phyloP scores from a whole-genome alignment of 1,140 invertebrate genomes.

The Scaptodrosophila lebanonensis region DNA sequence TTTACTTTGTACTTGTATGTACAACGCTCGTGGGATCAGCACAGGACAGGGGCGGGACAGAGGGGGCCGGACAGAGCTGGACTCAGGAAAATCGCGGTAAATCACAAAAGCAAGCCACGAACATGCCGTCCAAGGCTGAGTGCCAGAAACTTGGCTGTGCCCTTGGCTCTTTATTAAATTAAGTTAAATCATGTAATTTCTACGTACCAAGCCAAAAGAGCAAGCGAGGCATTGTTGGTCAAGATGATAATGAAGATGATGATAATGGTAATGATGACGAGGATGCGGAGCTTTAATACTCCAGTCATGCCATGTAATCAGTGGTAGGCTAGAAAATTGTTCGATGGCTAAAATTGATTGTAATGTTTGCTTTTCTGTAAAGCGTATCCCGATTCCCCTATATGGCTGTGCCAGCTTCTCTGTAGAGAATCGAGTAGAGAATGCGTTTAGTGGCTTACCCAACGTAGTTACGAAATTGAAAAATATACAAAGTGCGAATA shows the following conservation, averaged over 20 bases:
- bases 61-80: too few species aligned
- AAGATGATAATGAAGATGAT: slow-evolving; percentile 22
- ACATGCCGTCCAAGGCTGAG: slow-evolving; percentile 9
- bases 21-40: slow-evolving; percentile 6
- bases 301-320: slow-evolving; percentile 16
- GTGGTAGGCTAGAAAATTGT: slow-evolving; percentile 54
- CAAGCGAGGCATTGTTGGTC: slow-evolving; percentile 41
- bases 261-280: slow-evolving; percentile 22
- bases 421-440: too few species aligned
- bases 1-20: background rate
- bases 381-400: too few species aligned
- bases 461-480: too few species aligned
- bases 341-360: slow-evolving; percentile 56
- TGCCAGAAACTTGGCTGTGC: slow-evolving; percentile 30
- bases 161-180: slow-evolving; percentile 75
- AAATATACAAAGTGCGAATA: too few species aligned
- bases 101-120: slow-evolving; percentile 67
- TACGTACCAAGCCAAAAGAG: slow-evolving; percentile 70
- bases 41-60: slow-evolving; percentile 14
- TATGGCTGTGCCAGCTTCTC: too few species aligned
- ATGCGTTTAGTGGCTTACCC: too few species aligned
- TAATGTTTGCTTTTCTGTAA: slow-evolving; percentile 49
- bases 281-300: slow-evolving; percentile 18
- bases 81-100: slow-evolving; percentile 50
- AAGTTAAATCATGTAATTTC: slow-evolving; percentile 75